Evolutionary conservation across 2,797 vertebrate genomes (phyloP), one percentile per base, ranked within the genome.

Genomic region (Acipenser transmontanus): DNA sequence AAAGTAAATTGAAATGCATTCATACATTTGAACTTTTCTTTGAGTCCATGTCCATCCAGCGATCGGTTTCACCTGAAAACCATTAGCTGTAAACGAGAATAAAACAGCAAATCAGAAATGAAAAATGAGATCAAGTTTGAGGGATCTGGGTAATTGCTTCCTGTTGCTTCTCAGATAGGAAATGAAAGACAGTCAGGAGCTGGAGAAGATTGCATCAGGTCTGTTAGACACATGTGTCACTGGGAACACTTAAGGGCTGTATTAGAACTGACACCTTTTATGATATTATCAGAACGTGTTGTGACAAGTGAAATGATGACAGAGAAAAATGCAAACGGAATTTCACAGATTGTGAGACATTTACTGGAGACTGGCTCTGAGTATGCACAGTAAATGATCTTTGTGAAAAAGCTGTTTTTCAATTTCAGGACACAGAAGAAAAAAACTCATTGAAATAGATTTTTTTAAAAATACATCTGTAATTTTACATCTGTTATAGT

Each of bases 241-340:
- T 57, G 12, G 14, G 9, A 57, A 57, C 12, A 11, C 9, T 57
- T 57, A 11, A 7, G 14, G 7, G 6, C 54, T 7, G 14, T 57
- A 57, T 13, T 57, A 57, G 54, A 57, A 57, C 54, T 57, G 54
- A 57, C 54, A 57, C 34, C 34, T 57, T 57, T 57, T 57, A n/a
- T 57, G 54, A 6, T 57, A 57, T 11, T 11, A 57, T 57, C 54
- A 11, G 12, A 57, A 13, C 11, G 9, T 13, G 12, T 57, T 11
- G 54, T 57, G 54, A 57, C 9, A 11, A 3, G 34, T 34, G 34
- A 34, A 3, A 34, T 34, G 4, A 34, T 34, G 34, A 34, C 34
- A 34, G 34, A 3, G 34, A 34, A 34, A 34, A 34, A 34, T 34
- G 4, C 4, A 34, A 57, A 57, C n/a, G 4, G 7, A n/a, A 57